These are phyloP conservation scores for Eumaeus atala DNA, from an alignment of 1,140 invertebrate genomes.

Conservation along the genomic window DNA sequence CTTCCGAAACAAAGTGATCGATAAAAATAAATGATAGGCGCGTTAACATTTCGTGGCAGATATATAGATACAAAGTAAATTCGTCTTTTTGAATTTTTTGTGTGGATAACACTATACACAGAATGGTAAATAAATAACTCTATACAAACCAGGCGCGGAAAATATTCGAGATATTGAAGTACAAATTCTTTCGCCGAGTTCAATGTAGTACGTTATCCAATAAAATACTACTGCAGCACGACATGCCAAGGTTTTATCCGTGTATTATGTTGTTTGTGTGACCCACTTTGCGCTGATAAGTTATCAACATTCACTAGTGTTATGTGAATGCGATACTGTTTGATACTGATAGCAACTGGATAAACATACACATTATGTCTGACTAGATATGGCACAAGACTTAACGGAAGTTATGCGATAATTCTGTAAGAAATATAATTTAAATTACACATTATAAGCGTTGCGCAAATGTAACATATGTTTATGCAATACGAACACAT, in stretches of 20 bases:
- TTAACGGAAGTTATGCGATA: no score
- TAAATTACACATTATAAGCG: no score
- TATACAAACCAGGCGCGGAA: background rate
- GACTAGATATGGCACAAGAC: no score
- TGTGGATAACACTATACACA: background rate
- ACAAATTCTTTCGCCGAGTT: slow-evolving; percentile 4
- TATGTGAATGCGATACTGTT: background rate
- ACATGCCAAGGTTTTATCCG: slow-evolving; percentile 9
- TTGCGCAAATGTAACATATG: no score
- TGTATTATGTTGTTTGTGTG: slow-evolving; percentile 9
- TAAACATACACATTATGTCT: no score
- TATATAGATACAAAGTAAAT: background rate
- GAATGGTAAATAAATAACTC: slow-evolving; percentile 1
- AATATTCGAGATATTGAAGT: slow-evolving; percentile 2
- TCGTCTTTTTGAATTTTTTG: background rate
- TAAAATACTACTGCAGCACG: slow-evolving; percentile 1
- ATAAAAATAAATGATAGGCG: no score
- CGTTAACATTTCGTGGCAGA: no score
- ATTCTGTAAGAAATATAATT: no score
- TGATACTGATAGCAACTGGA: no score
- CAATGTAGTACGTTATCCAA: slow-evolving; percentile 3
- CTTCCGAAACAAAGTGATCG: no score
- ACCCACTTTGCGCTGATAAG: slow-evolving; percentile 7
- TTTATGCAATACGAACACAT: no score
- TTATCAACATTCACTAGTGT: slow-evolving; percentile 7